These are phyloP conservation scores for Sporophila hypoxantha DNA, from an alignment of 2,113 vertebrate species.

Conservation along the genomic window DNA sequence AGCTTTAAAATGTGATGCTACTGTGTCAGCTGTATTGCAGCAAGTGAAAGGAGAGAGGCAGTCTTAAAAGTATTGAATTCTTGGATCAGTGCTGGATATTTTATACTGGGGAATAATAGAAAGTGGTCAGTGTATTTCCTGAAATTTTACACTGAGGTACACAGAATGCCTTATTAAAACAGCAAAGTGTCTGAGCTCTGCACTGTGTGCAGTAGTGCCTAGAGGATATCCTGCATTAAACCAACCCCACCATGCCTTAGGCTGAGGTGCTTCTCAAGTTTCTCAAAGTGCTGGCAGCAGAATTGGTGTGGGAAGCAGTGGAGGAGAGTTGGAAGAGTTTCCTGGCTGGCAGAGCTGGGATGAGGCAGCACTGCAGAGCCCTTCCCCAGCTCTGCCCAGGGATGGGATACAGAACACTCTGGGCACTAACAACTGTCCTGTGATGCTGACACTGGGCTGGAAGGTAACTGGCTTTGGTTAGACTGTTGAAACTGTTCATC, in stretches of 20 bases:
- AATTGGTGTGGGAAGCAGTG: neutral
- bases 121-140: neutral
- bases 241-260: neutral
- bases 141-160: no score
- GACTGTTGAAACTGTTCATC: neutral
- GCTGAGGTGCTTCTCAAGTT: neutral
- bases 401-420: rapidly evolving
- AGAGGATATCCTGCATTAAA: neutral
- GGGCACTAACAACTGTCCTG: neutral
- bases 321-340: neutral
- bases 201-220: neutral
- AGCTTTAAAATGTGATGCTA: neutral
- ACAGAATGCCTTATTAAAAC: neutral
- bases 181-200: neutral
- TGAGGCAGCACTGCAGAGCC: neutral
- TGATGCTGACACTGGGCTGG: neutral
- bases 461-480: neutral
- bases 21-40: neutral
- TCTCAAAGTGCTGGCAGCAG: neutral
- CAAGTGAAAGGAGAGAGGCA: neutral
- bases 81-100: neutral
- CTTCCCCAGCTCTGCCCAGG: neutral
- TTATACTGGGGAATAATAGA: neutral
- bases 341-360: neutral
- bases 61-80: neutral